phyloP scores from a whole-genome alignment of 2,888 invertebrate species.

The Vanessa cardui region DNA sequence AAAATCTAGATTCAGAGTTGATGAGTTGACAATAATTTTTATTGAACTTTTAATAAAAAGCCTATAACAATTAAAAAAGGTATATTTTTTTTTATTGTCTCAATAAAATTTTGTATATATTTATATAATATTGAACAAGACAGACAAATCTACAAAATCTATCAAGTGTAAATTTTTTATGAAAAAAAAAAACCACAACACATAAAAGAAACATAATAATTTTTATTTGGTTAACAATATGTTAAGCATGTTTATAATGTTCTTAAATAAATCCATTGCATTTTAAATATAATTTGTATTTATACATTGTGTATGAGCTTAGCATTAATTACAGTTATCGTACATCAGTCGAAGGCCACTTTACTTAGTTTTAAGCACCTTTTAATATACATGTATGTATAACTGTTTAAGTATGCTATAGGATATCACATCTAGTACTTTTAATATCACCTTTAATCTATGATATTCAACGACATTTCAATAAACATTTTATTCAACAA shows the following conservation, averaged over 20 bases:
- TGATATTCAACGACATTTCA: background rate
- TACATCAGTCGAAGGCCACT: constrained; percentile 34
- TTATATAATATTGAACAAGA: too few relatives aligned
- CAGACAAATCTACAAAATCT: too few relatives aligned
- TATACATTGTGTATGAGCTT: constrained; percentile 16
- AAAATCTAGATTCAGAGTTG: too few relatives aligned
- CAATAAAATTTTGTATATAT: too few relatives aligned
- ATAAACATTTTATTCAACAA: too few relatives aligned
- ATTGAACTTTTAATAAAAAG: too few relatives aligned
- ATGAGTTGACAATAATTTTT: too few relatives aligned
- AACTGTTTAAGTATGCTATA: background rate
- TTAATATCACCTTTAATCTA: background rate
- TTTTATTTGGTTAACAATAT: constrained; percentile 27
- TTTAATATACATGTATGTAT: background rate
- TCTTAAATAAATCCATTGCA: constrained; percentile 26
- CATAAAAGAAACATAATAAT: constrained; percentile 20
- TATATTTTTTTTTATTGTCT: too few relatives aligned
- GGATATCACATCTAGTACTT: constrained; percentile 1
- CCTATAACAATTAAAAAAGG: too few relatives aligned
- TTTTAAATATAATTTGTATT: constrained; percentile 30
- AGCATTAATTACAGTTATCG: constrained; percentile 14
- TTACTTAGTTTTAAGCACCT: constrained; percentile 22
- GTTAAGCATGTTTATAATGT: constrained; percentile 23
- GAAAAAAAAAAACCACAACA: constrained; percentile 8
- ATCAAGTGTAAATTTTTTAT: too few relatives aligned